Base-by-base conservation (phyloP, 2,113 vertebrate genomes). In the Pseudolaguvia tuberculata region DNA sequence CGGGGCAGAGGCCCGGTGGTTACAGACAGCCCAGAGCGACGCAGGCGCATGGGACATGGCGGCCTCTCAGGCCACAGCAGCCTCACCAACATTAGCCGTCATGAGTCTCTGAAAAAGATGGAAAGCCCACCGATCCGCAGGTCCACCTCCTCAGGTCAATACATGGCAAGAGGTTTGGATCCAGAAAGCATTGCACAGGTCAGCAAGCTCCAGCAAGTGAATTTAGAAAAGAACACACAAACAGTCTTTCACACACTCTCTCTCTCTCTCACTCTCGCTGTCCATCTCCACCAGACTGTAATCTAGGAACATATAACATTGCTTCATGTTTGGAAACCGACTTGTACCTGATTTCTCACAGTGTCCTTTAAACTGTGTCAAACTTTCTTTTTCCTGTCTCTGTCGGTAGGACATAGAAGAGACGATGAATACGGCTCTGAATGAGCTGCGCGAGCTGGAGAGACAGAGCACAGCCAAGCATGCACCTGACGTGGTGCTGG, bases 161-260 rank as follows among this genome's bases (percentile, higher is more conserved):
- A 99, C 85, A 89, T 92, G 0, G 89, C 85, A 75, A 99, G 97
- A 84, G 89, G 94, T 2, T 88, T 99, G 88, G 97, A 99, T 70
- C 94, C 96, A 50, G 96, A 99, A 88, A 94, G 94, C 77, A 99
- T 99, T 87, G 96, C 96, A 93, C 96, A 99, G 96, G 97, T 98
- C 89, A 85, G 90, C 85, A 84, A 89, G 88, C 84, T 83, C 84
- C 20, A 21, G 13, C 12, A 23, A 23, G n/a, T 63, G 11, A 59
- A 20, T 1, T 31, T 17, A 20, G 39, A n/a, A 52, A 8, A 48
- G 39, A 27, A 72, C 25, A 17, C 23, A 58, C 56, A 29, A 15
- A 18, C 6, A 58, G 12, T 14, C 53, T 25, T 21, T 13, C 53
- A 25, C 53, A 58, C 6, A 8, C 53, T 25, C 53, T 12, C 53